Conservation (phyloP, 2,888 invertebrate species). For the Drosophila barbarae region DNA sequence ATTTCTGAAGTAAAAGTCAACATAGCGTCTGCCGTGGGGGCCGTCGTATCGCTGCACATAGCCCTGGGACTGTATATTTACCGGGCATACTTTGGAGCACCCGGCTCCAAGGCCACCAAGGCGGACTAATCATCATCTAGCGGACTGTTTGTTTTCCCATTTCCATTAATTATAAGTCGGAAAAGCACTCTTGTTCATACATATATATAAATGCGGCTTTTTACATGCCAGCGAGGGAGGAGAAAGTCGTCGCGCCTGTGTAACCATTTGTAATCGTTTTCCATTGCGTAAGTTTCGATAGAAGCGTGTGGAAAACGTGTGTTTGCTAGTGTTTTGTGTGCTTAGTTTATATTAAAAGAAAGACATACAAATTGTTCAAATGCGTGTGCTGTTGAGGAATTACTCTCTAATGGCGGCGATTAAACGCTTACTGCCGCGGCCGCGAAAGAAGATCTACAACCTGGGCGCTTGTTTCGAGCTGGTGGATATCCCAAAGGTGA, state of each 20-base stretch:
- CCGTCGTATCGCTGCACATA: slow-evolving; percentile 87
- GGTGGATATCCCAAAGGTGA: slow-evolving; percentile 50
- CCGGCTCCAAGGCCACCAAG: slow-evolving; percentile 40
- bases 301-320: slow-evolving; percentile 39
- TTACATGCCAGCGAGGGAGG: slow-evolving; percentile 31
- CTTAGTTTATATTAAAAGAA: slow-evolving; percentile 42
- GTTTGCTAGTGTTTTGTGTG: slow-evolving; percentile 34
- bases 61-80: slow-evolving; percentile 89
- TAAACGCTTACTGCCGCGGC: slow-evolving; percentile 44
- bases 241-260: slow-evolving; percentile 43
- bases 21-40: slow-evolving; percentile 88
- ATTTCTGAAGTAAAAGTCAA: slow-evolving; percentile 84
- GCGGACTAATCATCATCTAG: slow-evolving; percentile 44
- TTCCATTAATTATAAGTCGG: slow-evolving; percentile 46
- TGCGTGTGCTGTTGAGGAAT: slow-evolving; percentile 50
- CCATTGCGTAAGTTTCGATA: slow-evolving; percentile 64
- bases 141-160: slow-evolving; percentile 40
- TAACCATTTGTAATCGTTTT: slow-evolving; percentile 47
- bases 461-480: slow-evolving; percentile 58
- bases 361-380: slow-evolving; percentile 19
- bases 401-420: slow-evolving; percentile 45
- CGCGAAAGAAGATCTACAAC: slow-evolving; percentile 62
- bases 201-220: slow-evolving; percentile 14
- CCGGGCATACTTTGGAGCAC: slow-evolving; percentile 84
- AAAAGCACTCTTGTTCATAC: slow-evolving; percentile 36